These are phyloP conservation scores for Chloroceryle amazona DNA, from an alignment of 2,797 vertebrate species.

Conservation along the genomic window DNA sequence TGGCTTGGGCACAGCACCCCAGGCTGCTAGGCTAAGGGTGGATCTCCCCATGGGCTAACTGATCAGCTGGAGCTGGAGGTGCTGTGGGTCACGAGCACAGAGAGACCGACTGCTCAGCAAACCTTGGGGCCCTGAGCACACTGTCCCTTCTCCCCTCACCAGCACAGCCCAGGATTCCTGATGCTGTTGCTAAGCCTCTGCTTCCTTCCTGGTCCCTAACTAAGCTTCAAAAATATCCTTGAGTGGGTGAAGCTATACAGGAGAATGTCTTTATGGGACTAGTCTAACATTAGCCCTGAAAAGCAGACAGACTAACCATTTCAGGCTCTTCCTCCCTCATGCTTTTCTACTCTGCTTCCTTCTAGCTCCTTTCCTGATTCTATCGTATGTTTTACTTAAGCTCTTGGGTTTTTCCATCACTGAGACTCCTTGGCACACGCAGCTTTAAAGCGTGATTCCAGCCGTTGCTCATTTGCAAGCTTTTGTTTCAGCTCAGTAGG, in stretches of 20 bases:
- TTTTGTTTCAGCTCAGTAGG: background rate
- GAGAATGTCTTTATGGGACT: background rate
- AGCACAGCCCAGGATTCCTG: background rate
- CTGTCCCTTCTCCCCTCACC: background rate
- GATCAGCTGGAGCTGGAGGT: background rate
- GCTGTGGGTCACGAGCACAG: accelerated
- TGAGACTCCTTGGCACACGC: background rate
- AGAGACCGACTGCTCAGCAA: accelerated
- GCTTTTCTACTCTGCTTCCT: background rate
- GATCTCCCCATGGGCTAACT: background rate
- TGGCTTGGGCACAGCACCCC: background rate
- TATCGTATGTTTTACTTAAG: accelerated
- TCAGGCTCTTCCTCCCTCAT: background rate
- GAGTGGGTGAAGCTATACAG: conserved; percentile 23
- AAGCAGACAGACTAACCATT: conserved; percentile 28
- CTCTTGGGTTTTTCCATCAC: background rate
- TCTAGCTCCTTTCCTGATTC: background rate
- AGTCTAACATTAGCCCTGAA: background rate
- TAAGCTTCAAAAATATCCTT: background rate
- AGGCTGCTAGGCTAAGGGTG: background rate
- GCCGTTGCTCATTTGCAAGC: background rate
- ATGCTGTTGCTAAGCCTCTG: background rate
- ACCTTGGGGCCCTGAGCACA: accelerated
- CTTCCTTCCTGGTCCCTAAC: background rate
- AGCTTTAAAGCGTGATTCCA: background rate